Percentiles rank a stretch among this genome's conserved stretches.
phyloP scores from a whole-genome alignment of 1,140 invertebrate genomes.

The Leptinotarsa defecta region DNA sequence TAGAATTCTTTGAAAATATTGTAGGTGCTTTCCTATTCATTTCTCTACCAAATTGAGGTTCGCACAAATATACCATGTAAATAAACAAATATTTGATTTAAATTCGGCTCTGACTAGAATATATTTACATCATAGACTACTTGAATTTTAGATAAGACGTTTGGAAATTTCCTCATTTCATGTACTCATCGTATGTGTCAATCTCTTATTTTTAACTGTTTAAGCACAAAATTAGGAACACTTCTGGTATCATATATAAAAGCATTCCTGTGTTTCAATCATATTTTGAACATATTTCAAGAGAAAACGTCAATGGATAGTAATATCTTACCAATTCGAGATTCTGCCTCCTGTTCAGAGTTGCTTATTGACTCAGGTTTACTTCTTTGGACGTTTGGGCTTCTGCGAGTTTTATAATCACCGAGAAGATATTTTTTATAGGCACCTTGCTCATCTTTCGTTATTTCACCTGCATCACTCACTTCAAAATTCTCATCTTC shows the following conservation, averaged over 20 bases:
- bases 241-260: not conserved
- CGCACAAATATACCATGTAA: too few species aligned
- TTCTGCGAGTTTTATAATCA: not conserved
- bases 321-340: not conserved
- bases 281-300: not conserved
- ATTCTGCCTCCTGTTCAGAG: not conserved
- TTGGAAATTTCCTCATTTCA: too few species aligned
- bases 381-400: not conserved
- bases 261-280: not conserved
- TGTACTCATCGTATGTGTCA: too few species aligned
- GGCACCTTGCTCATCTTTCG: not conserved
- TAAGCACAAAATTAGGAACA: too few species aligned
- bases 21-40: too few species aligned
- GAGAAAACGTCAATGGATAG: not conserved
- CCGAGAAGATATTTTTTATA: slow-evolving; percentile 13
- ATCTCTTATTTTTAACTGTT: too few species aligned
- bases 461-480: not conserved
- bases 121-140: too few species aligned
- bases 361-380: not conserved
- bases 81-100: too few species aligned
- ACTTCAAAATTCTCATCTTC: not conserved
- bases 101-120: too few species aligned
- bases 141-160: too few species aligned
- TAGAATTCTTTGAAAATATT: not conserved
- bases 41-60: too few species aligned